Conservation (phyloP, 1,140 invertebrate genomes). For the Tetraneura akinire region DNA sequence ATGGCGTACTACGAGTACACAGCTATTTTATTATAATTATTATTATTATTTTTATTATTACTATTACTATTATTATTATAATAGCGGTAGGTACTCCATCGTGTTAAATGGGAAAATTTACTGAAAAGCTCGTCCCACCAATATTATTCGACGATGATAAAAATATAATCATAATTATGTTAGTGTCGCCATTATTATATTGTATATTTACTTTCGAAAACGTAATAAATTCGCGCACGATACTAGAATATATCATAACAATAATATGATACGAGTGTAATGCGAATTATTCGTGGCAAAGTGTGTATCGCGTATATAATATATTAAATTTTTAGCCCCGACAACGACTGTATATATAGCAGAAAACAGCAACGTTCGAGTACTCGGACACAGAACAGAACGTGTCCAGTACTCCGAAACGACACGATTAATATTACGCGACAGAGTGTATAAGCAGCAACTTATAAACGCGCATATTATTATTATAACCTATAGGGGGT, state of each 20-base stretch:
- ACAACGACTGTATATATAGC: neutral
- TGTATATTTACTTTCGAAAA: no score
- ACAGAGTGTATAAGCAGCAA: neutral
- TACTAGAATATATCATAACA: no score
- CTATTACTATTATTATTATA: no score
- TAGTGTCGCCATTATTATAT: no score
- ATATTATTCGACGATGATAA: neutral
- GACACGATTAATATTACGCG: neutral
- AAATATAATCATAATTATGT: slow-evolving; percentile 9
- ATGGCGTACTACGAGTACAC: neutral
- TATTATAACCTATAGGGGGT: neutral
- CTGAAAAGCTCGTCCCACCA: neutral
- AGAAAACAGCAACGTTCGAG: slow-evolving; percentile 1
- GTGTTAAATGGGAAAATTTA: slow-evolving; percentile 16
- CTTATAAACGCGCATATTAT: neutral
- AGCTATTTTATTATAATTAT: neutral
- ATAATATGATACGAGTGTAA: no score
- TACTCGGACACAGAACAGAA: neutral
- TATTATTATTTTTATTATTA: no score
- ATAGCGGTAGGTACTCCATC: neutral
- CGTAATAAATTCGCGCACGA: no score
- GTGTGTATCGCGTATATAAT: no score
- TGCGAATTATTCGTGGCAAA: no score
- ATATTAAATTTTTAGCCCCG: no score
- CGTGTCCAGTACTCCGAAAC: neutral